A percentile compares a stretch with the other conserved stretches of the same genome.
Conservation (phyloP, 2,888 invertebrate genomes). For the Priocnemis perturbator region DNA sequence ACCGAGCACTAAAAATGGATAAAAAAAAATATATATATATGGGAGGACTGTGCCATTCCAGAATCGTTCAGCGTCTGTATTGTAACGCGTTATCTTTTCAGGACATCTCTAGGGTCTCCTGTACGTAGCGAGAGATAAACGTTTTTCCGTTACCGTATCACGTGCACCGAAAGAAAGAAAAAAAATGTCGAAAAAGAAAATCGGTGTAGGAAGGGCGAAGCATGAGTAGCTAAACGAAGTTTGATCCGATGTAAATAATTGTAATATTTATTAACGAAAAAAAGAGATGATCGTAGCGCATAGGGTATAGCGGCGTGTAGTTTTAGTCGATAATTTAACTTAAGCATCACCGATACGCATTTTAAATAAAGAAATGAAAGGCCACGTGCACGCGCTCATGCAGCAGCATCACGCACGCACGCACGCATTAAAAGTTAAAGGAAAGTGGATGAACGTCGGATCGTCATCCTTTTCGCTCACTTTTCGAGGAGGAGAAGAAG, state of each 20-base stretch:
- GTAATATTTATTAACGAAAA: conserved; percentile 73
- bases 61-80: conserved; percentile 2
- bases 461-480: conserved; percentile 38
- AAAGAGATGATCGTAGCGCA: conserved; percentile 55
- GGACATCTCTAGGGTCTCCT: background rate
- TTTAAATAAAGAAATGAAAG: conserved; percentile 23
- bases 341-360: conserved; percentile 49
- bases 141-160: conserved; percentile 22
- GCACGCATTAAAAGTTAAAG: conserved; percentile 9
- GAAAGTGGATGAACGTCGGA: conserved; percentile 20
- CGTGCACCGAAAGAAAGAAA: conserved; percentile 5
- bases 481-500: conserved; percentile 43
- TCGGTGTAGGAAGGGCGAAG: conserved; percentile 32
- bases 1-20: background rate
- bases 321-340: conserved; percentile 51
- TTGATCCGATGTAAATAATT: conserved; percentile 70
- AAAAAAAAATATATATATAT: conserved; percentile 10
- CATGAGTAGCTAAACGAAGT: conserved; percentile 37
- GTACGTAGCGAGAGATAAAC: background rate
- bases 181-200: background rate
- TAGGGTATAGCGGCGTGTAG: conserved; percentile 56
- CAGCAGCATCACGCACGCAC: conserved; percentile 18
- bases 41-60: conserved; percentile 32
- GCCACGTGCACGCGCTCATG: conserved; percentile 34
- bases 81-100: conserved; percentile 7